Evolutionary conservation across 2,888 invertebrate genomes (phyloP), one percentile per base, ranked within the genome.

Genomic region (Agrypnus murinus): DNA sequence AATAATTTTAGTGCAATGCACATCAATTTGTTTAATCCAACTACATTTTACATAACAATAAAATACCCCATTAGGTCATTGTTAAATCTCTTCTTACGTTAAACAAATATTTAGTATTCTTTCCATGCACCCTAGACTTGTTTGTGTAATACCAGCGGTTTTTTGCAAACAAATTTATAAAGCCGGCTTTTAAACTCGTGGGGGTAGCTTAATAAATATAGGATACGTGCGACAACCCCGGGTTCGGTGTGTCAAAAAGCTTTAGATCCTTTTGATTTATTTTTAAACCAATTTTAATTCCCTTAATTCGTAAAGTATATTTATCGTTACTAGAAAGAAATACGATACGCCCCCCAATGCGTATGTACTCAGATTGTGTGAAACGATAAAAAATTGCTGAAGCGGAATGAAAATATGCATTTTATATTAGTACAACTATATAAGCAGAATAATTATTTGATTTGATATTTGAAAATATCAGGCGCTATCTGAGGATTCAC

Each of bases 111-210:
- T 43, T 43, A 14, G 6, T 43, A 43, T 43, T 14, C 43, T 5
- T 6, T 14, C 12, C 14, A n/a, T n/a, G n/a, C n/a, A 12, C 12
- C 12, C 9, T 15, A 6, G 12, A 15, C 8, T 12, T 43, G 43
- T 15, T 15, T 43, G 5, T 43, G 15, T 43, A 5, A 43, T 15
- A 4, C 15, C 15, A 15, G 14, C 8, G 10, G 6, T 46, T 17
- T 46, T 46, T 46, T 15, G n/a, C 8, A 46, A 46, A 46, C 17
- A 46, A 17, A 19, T 19, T 46, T 19, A 17, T 46, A 43, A 43
- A 43, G 4, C 43, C 5, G 1, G 46, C 17, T 17, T 46, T 17
- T 43, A 5, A 14, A 5, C 5, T 14, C 4, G 46, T 3, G 10
- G 19, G 46, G 46, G 15, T 25, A 2, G 46, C 3, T 3, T 46